Conservation (phyloP, 92 coral and sea anemone genomes). For the Hydrozoanthus gracilis region DNA sequence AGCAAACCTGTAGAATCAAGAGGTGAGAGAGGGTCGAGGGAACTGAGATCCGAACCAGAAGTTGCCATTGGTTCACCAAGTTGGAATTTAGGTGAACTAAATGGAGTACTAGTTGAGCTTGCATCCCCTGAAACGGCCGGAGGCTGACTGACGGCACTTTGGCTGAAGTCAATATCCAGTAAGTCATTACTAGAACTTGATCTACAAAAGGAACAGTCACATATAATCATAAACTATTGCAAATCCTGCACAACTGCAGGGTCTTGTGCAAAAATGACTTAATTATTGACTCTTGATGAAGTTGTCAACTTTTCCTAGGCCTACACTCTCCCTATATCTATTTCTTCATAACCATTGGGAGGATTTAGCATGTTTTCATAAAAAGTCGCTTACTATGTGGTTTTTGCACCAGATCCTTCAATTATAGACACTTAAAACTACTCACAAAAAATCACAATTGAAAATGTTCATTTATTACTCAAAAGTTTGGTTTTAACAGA, state of each 20-base stretch:
- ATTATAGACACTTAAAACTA: too few species aligned
- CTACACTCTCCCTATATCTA: too few species aligned
- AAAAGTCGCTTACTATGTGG: too few species aligned
- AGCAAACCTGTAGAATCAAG: conserved; percentile 32
- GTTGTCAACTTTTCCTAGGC: not conserved
- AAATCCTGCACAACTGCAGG: not conserved
- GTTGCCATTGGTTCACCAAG: conserved; percentile 1
- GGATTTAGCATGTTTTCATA: too few species aligned
- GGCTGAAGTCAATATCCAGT: conserved; percentile 48
- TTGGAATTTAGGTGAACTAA: conserved; percentile 41
- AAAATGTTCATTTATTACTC: too few species aligned
- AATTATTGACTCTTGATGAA: not conserved
- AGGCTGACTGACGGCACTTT: conserved; percentile 21
- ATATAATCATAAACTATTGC: not conserved
- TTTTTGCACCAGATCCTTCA: too few species aligned
- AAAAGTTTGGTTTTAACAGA: too few species aligned
- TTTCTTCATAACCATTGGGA: too few species aligned
- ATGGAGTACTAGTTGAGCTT: conserved; percentile 32
- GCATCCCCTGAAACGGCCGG: not conserved
- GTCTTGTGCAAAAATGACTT: too few species aligned
- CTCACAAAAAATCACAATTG: too few species aligned
- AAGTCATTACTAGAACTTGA: conserved; percentile 38
- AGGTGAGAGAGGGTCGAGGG: conserved; percentile 34
- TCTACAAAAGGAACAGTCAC: not conserved
- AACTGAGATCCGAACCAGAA: conserved; percentile 27